phyloP scores from a whole-genome alignment of 2,113 vertebrate species.

The Gopherus evgoodei region DNA sequence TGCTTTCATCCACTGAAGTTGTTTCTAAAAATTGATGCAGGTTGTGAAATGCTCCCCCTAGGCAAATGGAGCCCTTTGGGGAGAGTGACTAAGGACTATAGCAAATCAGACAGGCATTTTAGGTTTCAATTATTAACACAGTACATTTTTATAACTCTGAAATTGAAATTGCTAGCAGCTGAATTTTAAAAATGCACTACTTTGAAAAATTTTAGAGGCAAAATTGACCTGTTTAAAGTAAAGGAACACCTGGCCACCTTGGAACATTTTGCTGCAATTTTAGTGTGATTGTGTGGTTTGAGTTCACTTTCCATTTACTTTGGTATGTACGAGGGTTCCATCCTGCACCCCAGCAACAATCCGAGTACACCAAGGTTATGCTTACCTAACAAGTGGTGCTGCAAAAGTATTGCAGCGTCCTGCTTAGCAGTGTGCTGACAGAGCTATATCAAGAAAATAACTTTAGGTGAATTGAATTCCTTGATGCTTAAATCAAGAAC shows the following conservation, averaged over 20 bases:
- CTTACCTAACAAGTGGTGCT: accelerated
- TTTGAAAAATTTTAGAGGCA: constrained; percentile 40
- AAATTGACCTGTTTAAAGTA: background rate
- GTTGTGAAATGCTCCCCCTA: constrained; percentile 53
- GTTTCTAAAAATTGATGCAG: constrained; percentile 44
- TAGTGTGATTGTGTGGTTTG: background rate
- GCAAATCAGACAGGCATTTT: constrained; percentile 56
- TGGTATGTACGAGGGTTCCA: accelerated
- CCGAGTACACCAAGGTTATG: background rate
- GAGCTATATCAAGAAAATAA: background rate
- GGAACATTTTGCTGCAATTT: background rate
- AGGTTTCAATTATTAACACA: constrained; percentile 46
- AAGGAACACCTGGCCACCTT: background rate
- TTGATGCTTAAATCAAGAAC: background rate
- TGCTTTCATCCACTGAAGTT: background rate
- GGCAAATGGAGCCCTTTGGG: constrained; percentile 38
- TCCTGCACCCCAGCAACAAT: accelerated
- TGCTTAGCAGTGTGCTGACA: background rate
- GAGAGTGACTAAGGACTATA: constrained; percentile 34
- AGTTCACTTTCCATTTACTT: background rate
- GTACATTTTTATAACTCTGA: constrained; percentile 11
- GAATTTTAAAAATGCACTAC: constrained; percentile 64
- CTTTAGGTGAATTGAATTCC: background rate
- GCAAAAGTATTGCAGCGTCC: background rate
- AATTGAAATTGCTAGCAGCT: constrained; percentile 60